phyloP scores from a whole-genome alignment of 2,888 invertebrate genomes.

The Drosophila recens region DNA sequence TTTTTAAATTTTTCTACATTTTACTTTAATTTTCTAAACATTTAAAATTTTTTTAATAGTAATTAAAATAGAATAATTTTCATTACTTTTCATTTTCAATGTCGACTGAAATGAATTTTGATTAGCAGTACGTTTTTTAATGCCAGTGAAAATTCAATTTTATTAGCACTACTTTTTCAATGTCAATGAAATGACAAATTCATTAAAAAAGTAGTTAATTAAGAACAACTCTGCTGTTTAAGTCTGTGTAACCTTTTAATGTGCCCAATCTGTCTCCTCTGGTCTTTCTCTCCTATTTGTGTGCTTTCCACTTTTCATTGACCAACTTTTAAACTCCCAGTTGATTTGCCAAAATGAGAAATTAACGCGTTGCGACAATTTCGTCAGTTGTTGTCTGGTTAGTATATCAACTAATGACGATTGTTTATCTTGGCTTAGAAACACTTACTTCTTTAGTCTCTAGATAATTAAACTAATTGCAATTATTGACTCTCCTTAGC shows the following conservation, averaged over 20 bases:
- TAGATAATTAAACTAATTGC: constrained; percentile 5
- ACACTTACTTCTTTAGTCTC: neutral
- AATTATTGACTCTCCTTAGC: neutral
- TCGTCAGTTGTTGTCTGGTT: constrained; percentile 82
- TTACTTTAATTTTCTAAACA: too few species aligned
- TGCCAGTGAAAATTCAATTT: too few species aligned
- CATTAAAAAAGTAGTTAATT: too few species aligned
- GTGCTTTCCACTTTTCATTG: constrained; percentile 29
- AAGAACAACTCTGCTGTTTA: neutral
- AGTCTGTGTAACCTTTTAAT: constrained; percentile 41
- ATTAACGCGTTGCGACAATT: constrained; percentile 76
- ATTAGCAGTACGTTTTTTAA: too few species aligned
- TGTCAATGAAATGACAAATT: too few species aligned
- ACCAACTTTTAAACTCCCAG: constrained; percentile 49
- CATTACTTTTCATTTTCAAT: too few species aligned
- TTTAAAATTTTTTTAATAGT: too few species aligned
- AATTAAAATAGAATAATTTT: too few species aligned
- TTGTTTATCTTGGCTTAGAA: constrained; percentile 16
- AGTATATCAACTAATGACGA: constrained; percentile 60
- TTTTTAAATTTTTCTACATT: too few species aligned
- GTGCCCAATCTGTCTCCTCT: constrained; percentile 62
- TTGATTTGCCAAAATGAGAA: constrained; percentile 84
- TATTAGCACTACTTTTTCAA: too few species aligned
- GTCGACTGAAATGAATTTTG: too few species aligned
- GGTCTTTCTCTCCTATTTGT: constrained; percentile 53